Evolutionary conservation across 2,888 invertebrate species (phyloP).

Genomic region (Acleris holmiana): DNA sequence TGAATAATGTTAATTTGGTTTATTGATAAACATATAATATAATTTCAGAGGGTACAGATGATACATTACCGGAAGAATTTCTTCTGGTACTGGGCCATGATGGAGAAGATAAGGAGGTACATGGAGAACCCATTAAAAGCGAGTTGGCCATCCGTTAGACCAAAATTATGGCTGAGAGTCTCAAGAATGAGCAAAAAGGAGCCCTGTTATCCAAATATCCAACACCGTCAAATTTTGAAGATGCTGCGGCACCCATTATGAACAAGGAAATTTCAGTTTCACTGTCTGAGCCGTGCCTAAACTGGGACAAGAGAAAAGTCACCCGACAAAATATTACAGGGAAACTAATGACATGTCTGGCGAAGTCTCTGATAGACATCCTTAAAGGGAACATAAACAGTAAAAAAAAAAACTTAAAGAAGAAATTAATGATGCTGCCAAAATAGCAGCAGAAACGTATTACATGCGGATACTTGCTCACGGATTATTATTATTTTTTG

Average conservation of each 20-base stretch:
- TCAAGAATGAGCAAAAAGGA: too few relatives aligned
- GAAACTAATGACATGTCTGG: background rate
- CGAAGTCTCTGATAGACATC: background rate
- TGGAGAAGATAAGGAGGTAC: too few relatives aligned
- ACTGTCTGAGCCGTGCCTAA: background rate
- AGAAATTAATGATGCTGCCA: slow-evolving; percentile 1
- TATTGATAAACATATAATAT: too few relatives aligned
- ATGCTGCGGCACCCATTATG: background rate
- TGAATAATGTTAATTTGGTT: too few relatives aligned
- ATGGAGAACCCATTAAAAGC: too few relatives aligned
- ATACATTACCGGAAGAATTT: too few relatives aligned
- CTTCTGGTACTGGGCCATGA: too few relatives aligned
- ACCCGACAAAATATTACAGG: background rate
- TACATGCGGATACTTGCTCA: background rate
- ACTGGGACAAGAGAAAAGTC: background rate
- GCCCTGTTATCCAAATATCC: too few relatives aligned
- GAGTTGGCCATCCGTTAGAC: too few relatives aligned
- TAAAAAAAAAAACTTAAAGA: background rate
- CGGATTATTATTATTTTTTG: background rate
- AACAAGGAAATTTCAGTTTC: background rate
- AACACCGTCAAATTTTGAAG: too few relatives aligned
- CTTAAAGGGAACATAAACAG: background rate
- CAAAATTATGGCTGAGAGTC: too few relatives aligned
- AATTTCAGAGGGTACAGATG: too few relatives aligned
- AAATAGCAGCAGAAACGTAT: background rate